These are phyloP conservation scores for Zygothrica quintamaculata DNA, from an alignment of 2,888 invertebrate species.

Conservation along the genomic window DNA sequence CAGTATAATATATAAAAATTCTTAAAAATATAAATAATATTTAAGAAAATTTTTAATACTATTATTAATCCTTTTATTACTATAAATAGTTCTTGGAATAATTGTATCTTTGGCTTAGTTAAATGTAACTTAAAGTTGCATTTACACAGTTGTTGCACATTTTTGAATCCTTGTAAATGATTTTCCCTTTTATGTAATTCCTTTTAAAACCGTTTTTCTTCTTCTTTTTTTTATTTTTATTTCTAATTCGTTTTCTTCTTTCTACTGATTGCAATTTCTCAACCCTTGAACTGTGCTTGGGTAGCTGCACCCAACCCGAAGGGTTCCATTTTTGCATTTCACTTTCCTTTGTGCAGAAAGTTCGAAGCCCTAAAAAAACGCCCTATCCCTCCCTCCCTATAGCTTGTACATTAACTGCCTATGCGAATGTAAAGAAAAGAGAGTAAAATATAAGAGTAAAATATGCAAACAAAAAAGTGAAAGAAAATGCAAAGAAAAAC, in stretches of 20 bases:
- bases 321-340: constrained; percentile 53
- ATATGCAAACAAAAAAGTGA: constrained; percentile 36
- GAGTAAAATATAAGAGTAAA: constrained; percentile 16
- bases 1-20: constrained; percentile 1
- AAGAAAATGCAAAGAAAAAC: no score
- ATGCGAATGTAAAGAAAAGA: constrained; percentile 10
- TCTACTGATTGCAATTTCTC: not conserved
- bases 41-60: no score
- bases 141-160: no score
- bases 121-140: no score
- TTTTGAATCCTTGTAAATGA: no score
- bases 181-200: no score
- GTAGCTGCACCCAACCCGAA: not conserved
- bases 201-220: no score
- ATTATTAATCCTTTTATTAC: no score
- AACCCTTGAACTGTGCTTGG: not conserved
- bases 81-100: no score
- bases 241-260: constrained; percentile 13
- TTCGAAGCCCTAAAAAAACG: constrained; percentile 64
- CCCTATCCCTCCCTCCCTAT: constrained; percentile 41
- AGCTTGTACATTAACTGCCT: constrained; percentile 66
- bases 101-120: no score
- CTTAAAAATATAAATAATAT: no score
- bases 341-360: constrained; percentile 73
- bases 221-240: not conserved